A percentile compares a stretch with the other conserved stretches of the same genome.
These are phyloP conservation scores for Teleopsis dalmanni DNA, from an alignment of 1,140 invertebrate genomes.

Conservation along the genomic window DNA sequence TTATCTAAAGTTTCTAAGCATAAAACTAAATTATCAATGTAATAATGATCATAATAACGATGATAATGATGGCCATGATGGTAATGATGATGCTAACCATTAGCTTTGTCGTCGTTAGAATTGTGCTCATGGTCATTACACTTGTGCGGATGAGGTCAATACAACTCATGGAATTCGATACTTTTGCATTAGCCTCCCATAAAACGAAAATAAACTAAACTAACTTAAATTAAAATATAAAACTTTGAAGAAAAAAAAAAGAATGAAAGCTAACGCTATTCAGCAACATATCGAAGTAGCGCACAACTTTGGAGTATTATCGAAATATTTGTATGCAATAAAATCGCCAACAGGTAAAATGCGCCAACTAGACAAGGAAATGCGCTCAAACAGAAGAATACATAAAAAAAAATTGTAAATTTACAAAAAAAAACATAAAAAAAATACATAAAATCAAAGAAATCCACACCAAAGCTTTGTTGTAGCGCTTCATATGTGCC, in stretches of 20 bases:
- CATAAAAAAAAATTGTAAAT: too few relatives aligned
- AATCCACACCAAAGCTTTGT: too few relatives aligned
- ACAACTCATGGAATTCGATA: conserved; percentile 11
- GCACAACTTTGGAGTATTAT: too few relatives aligned
- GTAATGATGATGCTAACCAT: too few relatives aligned
- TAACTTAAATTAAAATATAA: not conserved
- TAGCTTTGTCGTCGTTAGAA: conserved; percentile 4
- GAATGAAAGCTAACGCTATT: not conserved
- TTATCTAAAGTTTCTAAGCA: too few relatives aligned
- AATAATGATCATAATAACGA: too few relatives aligned
- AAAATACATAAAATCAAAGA: too few relatives aligned
- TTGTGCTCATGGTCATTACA: conserved; percentile 8
- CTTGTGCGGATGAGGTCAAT: conserved; percentile 11
- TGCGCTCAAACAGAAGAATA: not conserved
- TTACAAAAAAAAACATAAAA: too few relatives aligned
- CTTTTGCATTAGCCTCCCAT: conserved; percentile 1
- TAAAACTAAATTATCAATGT: too few relatives aligned
- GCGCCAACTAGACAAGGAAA: conserved; percentile 1
- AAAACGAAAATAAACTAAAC: not conserved
- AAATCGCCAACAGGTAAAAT: conserved; percentile 5
- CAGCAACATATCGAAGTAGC: not conserved
- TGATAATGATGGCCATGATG: too few relatives aligned
- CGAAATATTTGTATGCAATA: conserved; percentile 5
- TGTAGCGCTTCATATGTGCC: too few relatives aligned
- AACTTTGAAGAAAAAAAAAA: not conserved